Conservation (phyloP, 2,113 vertebrate species). For the Semnornis frantzii region DNA sequence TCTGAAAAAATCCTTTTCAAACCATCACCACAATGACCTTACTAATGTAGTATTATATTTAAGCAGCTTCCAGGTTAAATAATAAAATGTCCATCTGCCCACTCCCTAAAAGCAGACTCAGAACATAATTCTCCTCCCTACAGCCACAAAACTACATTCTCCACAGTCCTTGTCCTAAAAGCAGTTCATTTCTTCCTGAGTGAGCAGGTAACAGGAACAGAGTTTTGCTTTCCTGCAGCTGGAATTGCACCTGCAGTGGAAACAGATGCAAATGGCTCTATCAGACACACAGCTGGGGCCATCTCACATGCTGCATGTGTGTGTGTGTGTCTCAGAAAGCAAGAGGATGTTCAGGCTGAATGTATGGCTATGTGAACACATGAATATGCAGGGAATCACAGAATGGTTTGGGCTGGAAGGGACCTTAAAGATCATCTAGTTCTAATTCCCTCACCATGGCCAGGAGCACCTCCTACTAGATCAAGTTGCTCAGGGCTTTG, state of each 20-base stretch:
- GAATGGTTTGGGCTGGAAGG: too few species aligned
- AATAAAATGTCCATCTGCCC: not conserved
- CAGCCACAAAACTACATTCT: not conserved
- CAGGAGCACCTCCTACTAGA: too few species aligned
- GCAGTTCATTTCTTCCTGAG: not conserved
- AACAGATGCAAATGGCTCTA: not conserved
- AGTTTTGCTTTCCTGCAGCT: not conserved
- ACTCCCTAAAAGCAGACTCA: not conserved
- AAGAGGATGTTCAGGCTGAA: not conserved
- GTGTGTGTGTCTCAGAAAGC: fast-evolving
- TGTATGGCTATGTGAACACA: not conserved
- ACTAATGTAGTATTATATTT: not conserved
- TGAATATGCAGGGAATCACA: not conserved
- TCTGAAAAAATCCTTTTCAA: not conserved
- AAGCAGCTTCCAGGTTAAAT: not conserved
- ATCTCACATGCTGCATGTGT: not conserved
- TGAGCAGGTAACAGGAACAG: not conserved
- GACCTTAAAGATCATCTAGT: too few species aligned
- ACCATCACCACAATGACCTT: not conserved
- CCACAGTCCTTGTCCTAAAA: not conserved
- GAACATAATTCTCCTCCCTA: not conserved
- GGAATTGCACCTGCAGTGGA: not conserved
- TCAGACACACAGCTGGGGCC: not conserved
- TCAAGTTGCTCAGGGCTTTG: too few species aligned
- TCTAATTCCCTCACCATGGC: too few species aligned